Conservation (phyloP, 2,797 vertebrate genomes). For the Hydrophis major region DNA sequence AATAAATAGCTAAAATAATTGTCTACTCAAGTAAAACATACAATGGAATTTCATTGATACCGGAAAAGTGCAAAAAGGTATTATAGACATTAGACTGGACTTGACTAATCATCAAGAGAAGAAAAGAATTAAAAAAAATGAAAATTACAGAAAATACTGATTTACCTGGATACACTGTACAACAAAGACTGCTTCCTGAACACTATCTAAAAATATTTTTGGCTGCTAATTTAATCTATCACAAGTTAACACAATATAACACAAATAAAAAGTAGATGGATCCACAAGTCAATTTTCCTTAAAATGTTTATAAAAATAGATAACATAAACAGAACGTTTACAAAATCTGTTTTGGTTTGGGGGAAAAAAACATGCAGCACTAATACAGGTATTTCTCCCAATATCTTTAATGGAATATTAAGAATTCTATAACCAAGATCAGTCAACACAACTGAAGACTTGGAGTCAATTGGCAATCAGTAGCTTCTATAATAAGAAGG, state of each 20-base stretch:
- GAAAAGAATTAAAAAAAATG: not conserved
- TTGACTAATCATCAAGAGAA: not conserved
- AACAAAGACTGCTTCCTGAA: not conserved
- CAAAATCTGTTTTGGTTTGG: not conserved
- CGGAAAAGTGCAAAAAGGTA: not conserved
- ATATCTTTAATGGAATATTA: not conserved
- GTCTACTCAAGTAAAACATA: not conserved
- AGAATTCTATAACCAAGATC: not conserved
- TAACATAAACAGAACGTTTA: not conserved
- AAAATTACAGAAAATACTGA: not conserved
- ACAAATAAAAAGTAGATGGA: not conserved
- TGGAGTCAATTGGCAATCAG: not conserved
- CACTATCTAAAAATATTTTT: not conserved
- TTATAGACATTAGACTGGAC: not conserved
- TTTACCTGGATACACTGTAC: not conserved
- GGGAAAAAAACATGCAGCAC: not conserved
- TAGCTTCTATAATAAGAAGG: constrained; percentile 9
- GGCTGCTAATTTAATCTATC: not conserved
- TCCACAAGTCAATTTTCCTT: not conserved
- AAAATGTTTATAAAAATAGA: not conserved
- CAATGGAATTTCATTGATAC: not conserved
- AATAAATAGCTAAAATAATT: not conserved
- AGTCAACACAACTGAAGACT: not conserved
- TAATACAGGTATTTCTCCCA: not conserved
- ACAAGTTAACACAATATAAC: not conserved